A percentile compares a stretch with the other conserved stretches of the same genome.
phyloP scores from a whole-genome alignment of 2,797 vertebrate species.

The Periophthalmus magnuspinnatus region DNA sequence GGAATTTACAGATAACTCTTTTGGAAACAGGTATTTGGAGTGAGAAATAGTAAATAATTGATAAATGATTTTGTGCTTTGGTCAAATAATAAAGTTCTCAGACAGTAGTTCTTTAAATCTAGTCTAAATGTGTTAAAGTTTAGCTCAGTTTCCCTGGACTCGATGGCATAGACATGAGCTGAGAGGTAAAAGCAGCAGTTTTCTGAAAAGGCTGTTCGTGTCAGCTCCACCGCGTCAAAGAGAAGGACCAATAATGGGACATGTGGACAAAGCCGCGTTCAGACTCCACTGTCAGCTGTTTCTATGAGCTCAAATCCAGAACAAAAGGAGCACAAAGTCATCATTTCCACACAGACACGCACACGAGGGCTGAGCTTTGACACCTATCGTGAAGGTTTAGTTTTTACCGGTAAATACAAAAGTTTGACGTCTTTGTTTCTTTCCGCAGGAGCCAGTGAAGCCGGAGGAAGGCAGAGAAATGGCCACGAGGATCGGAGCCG shows the following conservation, averaged over 20 bases:
- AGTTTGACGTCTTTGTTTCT: background rate
- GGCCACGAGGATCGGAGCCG: conserved; percentile 91
- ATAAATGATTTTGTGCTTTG: background rate
- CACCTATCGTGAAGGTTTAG: background rate
- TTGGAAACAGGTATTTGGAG: background rate
- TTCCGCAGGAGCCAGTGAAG: conserved; percentile 88
- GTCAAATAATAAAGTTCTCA: background rate
- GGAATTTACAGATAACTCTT: background rate
- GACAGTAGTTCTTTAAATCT: background rate
- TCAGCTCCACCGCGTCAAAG: conserved; percentile 19
- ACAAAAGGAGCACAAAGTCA: conserved; percentile 39
- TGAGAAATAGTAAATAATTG: too few relatives aligned
- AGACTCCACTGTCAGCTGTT: conserved; percentile 43
- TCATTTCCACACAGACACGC: conserved; percentile 32
- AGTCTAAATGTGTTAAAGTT: too few relatives aligned
- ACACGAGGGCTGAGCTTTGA: background rate
- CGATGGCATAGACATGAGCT: background rate
- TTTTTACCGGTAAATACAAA: background rate
- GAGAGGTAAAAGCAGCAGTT: background rate
- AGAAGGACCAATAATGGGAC: conserved; percentile 29
- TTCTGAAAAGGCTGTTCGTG: conserved; percentile 16
- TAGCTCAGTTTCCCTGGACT: too few relatives aligned
- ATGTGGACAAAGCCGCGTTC: conserved; percentile 48
- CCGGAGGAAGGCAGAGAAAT: conserved; percentile 93
- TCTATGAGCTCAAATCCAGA: conserved; percentile 31